Evolutionary conservation across 23 tunicate species (phyloP), one percentile per base, ranked within the genome.

Genomic region (Corella eumyota): DNA sequence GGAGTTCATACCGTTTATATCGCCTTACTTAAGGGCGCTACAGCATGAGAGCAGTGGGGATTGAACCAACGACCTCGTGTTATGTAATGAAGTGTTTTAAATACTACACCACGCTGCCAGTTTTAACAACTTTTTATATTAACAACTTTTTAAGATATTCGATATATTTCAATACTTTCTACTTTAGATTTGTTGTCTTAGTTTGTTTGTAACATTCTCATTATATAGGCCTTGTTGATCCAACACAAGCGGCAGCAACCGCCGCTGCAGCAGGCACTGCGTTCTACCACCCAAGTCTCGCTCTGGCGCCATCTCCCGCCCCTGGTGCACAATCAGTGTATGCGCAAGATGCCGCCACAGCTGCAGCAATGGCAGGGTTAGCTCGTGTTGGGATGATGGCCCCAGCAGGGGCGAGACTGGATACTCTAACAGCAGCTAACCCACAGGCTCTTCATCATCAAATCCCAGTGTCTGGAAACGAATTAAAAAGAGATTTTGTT

Each of bases 151-250:
- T n/a, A n/a, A n/a, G n/a, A n/a, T n/a, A n/a, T n/a, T n/a, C n/a
- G n/a, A n/a, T n/a, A n/a, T n/a, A n/a, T n/a, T n/a, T n/a, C n/a
- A n/a, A n/a, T n/a, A n/a, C n/a, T n/a, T n/a, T n/a, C n/a, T n/a
- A n/a, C n/a, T n/a, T n/a, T n/a, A n/a, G n/a, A n/a, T n/a, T n/a
- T n/a, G n/a, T n/a, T n/a, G n/a, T n/a, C n/a, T n/a, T n/a, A n/a
- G n/a, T n/a, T n/a, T n/a, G n/a, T n/a, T n/a, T n/a, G n/a, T n/a
- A n/a, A n/a, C n/a, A n/a, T n/a, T n/a, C n/a, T n/a, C n/a, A n/a
- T n/a, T n/a, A n/a, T 51, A n/a, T 15, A 74, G 80, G 71, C 61
- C 54, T 74, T 45, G 71, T 74, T 40, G 80, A 74, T 56, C 80
- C 80, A 26, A 48, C 80, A 19, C 76, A 70, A 40, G 76, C 57